Evolutionary conservation across 2,113 vertebrate genomes (phyloP).

Genomic region (Corvus cornix): DNA sequence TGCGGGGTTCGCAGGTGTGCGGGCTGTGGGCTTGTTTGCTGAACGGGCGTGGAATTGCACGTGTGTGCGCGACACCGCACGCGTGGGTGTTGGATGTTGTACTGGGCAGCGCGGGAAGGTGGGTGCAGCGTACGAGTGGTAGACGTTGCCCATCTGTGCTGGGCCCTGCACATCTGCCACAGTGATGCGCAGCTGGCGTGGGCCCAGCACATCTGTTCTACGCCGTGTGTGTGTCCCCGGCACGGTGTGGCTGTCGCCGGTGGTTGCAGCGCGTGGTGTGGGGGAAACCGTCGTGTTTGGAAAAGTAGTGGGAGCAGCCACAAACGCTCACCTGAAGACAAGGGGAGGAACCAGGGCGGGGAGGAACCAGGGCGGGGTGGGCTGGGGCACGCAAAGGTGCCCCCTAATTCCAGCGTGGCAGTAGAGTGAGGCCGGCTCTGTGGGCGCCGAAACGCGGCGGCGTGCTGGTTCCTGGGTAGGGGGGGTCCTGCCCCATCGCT

Average conservation of each 20-base stretch:
- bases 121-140: background rate
- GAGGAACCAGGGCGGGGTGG: fast-evolving
- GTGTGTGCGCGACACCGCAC: too few relatives aligned
- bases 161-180: background rate
- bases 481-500: background rate
- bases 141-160: background rate
- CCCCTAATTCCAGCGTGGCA: background rate
- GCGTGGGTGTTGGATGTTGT: fast-evolving
- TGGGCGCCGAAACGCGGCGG: background rate
- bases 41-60: background rate
- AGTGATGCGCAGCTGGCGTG: background rate
- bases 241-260: background rate
- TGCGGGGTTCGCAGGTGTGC: background rate
- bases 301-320: background rate
- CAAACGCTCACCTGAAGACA: background rate
- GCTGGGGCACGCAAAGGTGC: background rate
- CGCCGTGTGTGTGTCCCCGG: too few relatives aligned
- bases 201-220: background rate
- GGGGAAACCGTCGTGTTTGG: background rate
- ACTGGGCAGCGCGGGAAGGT: background rate
- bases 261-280: background rate
- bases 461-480: background rate
- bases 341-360: fast-evolving
- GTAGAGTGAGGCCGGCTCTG: background rate
- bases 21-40: fast-evolving